Evolutionary conservation across 2,113 vertebrate species (phyloP), one percentile per base, ranked within the genome.

Genomic region (Perca fluviatilis): DNA sequence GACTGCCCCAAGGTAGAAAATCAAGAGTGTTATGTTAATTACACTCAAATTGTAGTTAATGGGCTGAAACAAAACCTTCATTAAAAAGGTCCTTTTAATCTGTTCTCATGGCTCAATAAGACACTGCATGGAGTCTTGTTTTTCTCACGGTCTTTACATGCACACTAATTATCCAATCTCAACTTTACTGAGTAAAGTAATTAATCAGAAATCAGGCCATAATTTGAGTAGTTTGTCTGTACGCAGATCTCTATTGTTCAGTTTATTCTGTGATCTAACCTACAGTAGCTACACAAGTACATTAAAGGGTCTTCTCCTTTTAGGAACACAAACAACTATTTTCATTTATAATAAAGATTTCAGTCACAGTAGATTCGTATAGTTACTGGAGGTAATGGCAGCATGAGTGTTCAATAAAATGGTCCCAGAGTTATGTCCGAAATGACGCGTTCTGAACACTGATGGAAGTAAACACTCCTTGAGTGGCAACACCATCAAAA

Each of bases 1-100:
- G 4, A 23, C 63, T 33, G 18, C 7, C 7, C 36, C 1, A 63
- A 15, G 40, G 40, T 23, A 25, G 63, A 47, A 23, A 33, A 61
- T n/a, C 46, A 46, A 67, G 30, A 5, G 16, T 46, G 15, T 49
- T 50, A 63, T 5, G 21, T 46, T 69, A 56, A 56, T 25, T 25
- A 15, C 9, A 33, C 43, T 57, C n/a, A 3, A 9, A 46, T 51
- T 30, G 18, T 23, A 58, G 53, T 30, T 46, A 60, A 83, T 71
- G 58, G 40, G 9, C 49, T 65, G 10, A 58, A 65, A 72, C 74
- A 51, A 23, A 69, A 49, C 2, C 60, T 51, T 27, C 40, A 65
- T 77, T 27, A 58, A 33, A 33, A 33, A 23, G 53, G 66, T 13
- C 18, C 43, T 77, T 77, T 71, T 72, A 43, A 50, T 77, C 8